A percentile compares a stretch with the other conserved stretches of the same genome.
phyloP scores from a whole-genome alignment of 1,140 invertebrate genomes.

The Tribolium castaneum region DNA sequence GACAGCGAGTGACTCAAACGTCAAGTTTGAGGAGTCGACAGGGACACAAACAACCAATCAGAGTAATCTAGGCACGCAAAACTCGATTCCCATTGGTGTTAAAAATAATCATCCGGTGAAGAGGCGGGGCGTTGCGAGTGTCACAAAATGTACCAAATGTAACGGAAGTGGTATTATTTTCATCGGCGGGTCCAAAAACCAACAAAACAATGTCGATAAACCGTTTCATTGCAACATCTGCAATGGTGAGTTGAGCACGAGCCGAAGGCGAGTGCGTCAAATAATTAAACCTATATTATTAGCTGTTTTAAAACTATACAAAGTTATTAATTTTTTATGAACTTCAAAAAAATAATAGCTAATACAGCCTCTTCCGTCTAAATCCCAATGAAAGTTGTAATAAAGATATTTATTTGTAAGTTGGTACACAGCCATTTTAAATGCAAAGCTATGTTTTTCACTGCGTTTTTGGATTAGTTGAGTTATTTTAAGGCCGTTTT shows the following conservation, averaged over 20 bases:
- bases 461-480: no score
- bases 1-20: conserved; percentile 69
- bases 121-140: conserved; percentile 81
- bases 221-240: conserved; percentile 90
- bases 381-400: no score
- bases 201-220: conserved; percentile 76
- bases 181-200: conserved; percentile 71
- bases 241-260: conserved; percentile 67
- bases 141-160: conserved; percentile 88
- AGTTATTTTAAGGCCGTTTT: no score
- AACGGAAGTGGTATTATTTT: conserved; percentile 88
- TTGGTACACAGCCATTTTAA: no score
- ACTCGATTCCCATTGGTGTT: conserved; percentile 63
- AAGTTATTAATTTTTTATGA: no score
- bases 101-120: conserved; percentile 80
- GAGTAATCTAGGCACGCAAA: conserved; percentile 64
- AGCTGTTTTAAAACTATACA: no score
- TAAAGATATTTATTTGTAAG: no score
- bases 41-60: conserved; percentile 59
- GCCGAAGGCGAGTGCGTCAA: no score
- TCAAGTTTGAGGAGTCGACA: conserved; percentile 66
- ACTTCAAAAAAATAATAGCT: no score
- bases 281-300: conserved; percentile 17
- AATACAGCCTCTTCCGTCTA: no score
- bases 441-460: no score